phyloP scores from a whole-genome alignment of 1,140 invertebrate genomes.

The Zaprionus tsacasi region DNA sequence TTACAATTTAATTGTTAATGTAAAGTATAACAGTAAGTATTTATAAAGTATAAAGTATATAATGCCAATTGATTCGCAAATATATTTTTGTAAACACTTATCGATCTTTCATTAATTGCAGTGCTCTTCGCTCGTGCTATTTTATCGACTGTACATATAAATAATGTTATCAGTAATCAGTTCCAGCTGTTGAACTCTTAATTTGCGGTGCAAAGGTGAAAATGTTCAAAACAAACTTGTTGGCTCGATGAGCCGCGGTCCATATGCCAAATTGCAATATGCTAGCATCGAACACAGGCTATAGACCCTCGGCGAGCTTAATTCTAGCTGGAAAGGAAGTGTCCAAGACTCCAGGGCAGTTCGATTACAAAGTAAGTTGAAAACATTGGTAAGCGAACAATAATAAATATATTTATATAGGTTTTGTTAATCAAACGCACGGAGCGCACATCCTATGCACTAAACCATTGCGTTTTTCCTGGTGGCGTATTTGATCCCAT shows the following conservation, averaged over 20 bases:
- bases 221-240: constrained; percentile 6
- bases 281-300: constrained; percentile 20
- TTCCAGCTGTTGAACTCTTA: constrained; percentile 8
- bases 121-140: neutral
- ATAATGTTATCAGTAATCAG: neutral
- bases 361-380: constrained; percentile 50
- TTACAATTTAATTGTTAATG: too few species aligned
- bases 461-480: constrained; percentile 92
- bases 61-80: too few species aligned
- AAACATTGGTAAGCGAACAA: neutral
- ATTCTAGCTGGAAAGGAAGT: constrained; percentile 72
- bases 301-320: constrained; percentile 82
- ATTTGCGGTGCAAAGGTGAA: constrained; percentile 38
- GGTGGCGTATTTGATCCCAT: constrained; percentile 89
- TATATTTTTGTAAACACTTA: too few species aligned
- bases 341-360: constrained; percentile 40
- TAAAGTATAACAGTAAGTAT: too few species aligned
- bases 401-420: constrained; percentile 50
- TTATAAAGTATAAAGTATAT: too few species aligned
- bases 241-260: neutral
- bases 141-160: neutral
- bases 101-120: neutral
- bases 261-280: constrained; percentile 24
- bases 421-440: constrained; percentile 89
- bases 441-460: constrained; percentile 87